Evolutionary conservation across 2,888 invertebrate genomes (phyloP).

Genomic region (Oxyscelio sp.): DNA sequence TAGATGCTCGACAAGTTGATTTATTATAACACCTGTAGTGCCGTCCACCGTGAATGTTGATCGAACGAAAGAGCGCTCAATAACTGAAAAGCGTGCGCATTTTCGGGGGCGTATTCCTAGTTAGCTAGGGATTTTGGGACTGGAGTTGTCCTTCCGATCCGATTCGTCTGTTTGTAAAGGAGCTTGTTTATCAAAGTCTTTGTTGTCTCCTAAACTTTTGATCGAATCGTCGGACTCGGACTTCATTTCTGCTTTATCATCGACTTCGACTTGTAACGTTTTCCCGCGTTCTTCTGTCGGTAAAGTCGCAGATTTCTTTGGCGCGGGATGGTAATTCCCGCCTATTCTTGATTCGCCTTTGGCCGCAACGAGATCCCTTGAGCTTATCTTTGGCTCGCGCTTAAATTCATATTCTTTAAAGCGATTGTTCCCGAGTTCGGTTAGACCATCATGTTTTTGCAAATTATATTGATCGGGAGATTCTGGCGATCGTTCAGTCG

Average conservation of each 20-base stretch:
- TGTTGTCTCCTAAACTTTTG: conserved; percentile 21
- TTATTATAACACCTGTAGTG: no score
- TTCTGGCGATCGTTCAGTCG: conserved; percentile 21
- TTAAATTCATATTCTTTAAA: conserved; percentile 72
- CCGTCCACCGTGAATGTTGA: no score
- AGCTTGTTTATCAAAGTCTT: conserved; percentile 64
- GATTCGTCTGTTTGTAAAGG: conserved; percentile 69
- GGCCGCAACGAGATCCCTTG: conserved; percentile 77
- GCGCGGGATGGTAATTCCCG: conserved; percentile 44
- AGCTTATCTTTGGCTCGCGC: conserved; percentile 76
- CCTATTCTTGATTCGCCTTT: conserved; percentile 78
- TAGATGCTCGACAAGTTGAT: no score
- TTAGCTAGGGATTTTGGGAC: conserved; percentile 77
- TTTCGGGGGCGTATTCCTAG: conserved; percentile 71
- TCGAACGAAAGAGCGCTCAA: no score
- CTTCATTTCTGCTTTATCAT: conserved; percentile 17
- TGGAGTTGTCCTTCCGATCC: conserved; percentile 61
- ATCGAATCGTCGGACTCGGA: conserved; percentile 26
- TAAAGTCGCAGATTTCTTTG: conserved; percentile 35
- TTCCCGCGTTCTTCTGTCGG: conserved; percentile 25
- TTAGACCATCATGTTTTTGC: conserved; percentile 50
- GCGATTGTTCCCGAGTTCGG: conserved; percentile 40
- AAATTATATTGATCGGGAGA: conserved; percentile 39
- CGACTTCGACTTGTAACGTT: conserved; percentile 30
- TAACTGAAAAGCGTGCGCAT: no score